Conservation (phyloP, 2,797 vertebrate genomes). For the Triplophysa yarkandensis region DNA sequence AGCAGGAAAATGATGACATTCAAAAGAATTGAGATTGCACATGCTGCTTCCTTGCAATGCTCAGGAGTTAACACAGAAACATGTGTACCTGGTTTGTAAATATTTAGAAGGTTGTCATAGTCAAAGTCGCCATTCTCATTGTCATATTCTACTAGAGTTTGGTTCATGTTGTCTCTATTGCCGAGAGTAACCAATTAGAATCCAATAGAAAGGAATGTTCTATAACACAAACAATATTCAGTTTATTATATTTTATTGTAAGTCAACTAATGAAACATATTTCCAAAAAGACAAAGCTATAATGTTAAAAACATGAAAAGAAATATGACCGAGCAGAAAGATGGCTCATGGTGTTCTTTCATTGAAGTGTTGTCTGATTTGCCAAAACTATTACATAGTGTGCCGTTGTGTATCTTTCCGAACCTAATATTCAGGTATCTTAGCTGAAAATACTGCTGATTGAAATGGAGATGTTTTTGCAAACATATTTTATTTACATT, state of each 20-base stretch:
- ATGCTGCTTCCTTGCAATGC: constrained; percentile 30
- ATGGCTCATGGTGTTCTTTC: neutral
- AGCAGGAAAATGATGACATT: constrained; percentile 79
- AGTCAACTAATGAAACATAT: neutral
- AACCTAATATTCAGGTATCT: neutral
- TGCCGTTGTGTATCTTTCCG: neutral
- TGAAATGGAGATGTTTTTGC: neutral
- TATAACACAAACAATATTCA: constrained; percentile 6
- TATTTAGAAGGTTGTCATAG: rapidly evolving
- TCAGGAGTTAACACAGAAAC: neutral
- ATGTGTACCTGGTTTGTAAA: rapidly evolving
- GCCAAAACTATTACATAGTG: neutral
- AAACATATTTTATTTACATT: neutral
- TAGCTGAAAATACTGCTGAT: neutral
- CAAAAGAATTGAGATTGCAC: constrained; percentile 66
- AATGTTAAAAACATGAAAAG: too few relatives aligned
- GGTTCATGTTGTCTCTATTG: neutral
- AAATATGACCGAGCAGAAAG: neutral
- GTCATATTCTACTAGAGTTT: neutral
- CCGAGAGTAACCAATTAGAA: neutral
- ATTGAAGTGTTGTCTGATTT: neutral
- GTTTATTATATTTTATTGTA: neutral
- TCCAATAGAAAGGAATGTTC: neutral
- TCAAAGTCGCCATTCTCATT: rapidly evolving
- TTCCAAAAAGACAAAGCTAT: neutral